A percentile compares a stretch with the other conserved stretches of the same genome.
Conservation (phyloP, 1,140 invertebrate genomes). For the Ditylenchus dipsaci region DNA sequence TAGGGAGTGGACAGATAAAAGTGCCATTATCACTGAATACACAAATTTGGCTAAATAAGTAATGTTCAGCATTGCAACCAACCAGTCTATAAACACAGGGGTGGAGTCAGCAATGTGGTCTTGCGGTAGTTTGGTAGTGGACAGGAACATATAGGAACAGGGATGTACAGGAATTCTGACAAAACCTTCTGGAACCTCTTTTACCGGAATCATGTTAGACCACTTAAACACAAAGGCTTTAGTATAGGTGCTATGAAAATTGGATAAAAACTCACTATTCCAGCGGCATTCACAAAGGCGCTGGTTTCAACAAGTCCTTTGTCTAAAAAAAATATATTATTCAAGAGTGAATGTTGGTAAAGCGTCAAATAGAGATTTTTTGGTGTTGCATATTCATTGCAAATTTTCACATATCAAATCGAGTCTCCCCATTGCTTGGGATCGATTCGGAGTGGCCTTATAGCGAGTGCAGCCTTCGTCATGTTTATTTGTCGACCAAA, state of each 20-base stretch:
- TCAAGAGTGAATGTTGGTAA: neutral
- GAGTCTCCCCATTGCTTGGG: no score
- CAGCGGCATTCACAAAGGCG: conserved; percentile 66
- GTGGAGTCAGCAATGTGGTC: conserved; percentile 29
- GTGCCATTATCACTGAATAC: conserved; percentile 38
- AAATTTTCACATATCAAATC: no score
- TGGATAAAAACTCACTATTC: conserved; percentile 53
- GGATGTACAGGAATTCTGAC: conserved; percentile 53
- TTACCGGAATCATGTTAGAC: conserved; percentile 45
- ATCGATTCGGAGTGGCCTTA: no score
- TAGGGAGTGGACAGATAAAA: conserved; percentile 41
- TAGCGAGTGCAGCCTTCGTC: no score
- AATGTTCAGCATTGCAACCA: neutral
- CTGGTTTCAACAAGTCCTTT: conserved; percentile 64
- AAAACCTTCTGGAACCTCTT: conserved; percentile 33
- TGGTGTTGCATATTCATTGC: no score
- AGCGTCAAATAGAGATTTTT: no score
- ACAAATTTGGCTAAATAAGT: conserved; percentile 25
- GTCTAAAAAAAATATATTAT: conserved; percentile 23
- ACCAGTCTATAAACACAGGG: conserved; percentile 42
- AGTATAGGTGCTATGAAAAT: neutral
- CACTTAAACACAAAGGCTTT: conserved; percentile 45
- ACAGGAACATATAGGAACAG: conserved; percentile 51
- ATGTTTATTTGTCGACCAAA: no score
- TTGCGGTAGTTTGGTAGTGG: conserved; percentile 44